phyloP scores from a whole-genome alignment of 2,888 invertebrate species.

The Cataglyphis albicans region DNA sequence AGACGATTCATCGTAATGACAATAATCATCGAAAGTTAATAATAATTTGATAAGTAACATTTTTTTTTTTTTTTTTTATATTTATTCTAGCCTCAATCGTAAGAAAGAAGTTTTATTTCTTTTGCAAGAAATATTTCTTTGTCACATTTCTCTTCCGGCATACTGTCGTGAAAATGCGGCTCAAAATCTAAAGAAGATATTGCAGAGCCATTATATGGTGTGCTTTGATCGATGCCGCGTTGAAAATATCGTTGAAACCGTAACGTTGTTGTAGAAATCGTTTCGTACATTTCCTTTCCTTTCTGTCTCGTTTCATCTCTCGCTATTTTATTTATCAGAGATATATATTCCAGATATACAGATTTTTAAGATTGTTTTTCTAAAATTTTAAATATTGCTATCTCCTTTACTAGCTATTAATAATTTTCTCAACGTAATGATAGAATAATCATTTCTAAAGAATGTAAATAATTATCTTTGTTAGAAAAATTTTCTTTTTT shows the following conservation, averaged over 20 bases:
- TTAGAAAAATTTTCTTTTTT: not conserved
- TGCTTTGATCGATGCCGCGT: conserved; percentile 44
- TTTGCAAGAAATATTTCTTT: conserved; percentile 12
- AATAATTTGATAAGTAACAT: not conserved
- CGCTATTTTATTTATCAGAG: not conserved
- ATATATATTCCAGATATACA: conserved; percentile 24
- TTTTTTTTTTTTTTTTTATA: not conserved
- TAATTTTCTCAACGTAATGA: not conserved
- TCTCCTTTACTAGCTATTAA: not conserved
- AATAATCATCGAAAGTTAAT: not conserved
- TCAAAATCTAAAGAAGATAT: conserved; percentile 41
- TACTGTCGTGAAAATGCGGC: not conserved
- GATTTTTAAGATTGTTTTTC: conserved; percentile 1
- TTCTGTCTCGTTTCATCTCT: not conserved
- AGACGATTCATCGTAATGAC: not conserved
- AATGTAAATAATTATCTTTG: not conserved
- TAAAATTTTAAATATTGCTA: not conserved
- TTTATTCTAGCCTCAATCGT: not conserved
- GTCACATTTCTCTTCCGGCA: conserved; percentile 13
- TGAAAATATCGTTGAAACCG: conserved; percentile 16
- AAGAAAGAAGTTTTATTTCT: conserved; percentile 11
- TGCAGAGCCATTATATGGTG: conserved; percentile 27
- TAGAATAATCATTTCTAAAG: not conserved
- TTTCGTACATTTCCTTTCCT: conserved; percentile 2
- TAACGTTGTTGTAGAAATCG: conserved; percentile 28